Base-by-base conservation (phyloP, 2,113 vertebrate species). In the Brienomyrus longianalis region DNA sequence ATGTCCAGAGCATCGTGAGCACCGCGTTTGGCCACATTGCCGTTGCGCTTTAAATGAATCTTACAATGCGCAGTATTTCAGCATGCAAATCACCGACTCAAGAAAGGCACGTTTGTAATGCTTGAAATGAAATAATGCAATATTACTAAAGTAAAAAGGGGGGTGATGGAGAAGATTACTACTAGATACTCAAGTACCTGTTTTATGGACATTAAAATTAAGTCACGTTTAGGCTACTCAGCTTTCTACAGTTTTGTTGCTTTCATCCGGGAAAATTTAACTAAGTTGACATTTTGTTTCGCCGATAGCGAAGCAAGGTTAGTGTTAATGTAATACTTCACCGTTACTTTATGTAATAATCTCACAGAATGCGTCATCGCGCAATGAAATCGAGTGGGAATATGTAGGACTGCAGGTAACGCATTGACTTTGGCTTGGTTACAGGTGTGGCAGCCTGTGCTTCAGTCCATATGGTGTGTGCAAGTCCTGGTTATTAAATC, bases 331-430 rank as follows among this genome's bases (percentile, higher is more conserved):
- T 80, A 80, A 80, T 43, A 19, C 31, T 43, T 47, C 21, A 11
- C 39, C 21, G 94, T 93, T 94, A 92, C 93, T 93, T 93, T 94
- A 93, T 94, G 92, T 95, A 94, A 94, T 93, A 93, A 94, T 94
- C 94, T 93, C 92, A 93, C 83, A 84, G 83, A 91, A 91, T 94
- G 93, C 93, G 83, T 84, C 93, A 92, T 92, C 91, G 91, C 48
- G 83, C 94, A 92, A 94, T 93, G 88, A 93, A 92, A 94, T 93
- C 88, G 91, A 88, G 93, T 21, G 21, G 17, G 35, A 45, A 23
- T 45, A 19, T 70, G 10, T n/a, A 43, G 86, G 19, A 35, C 52
- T 54, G 39, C 56, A 47, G 87, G 56, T 27, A 62, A 59, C 54
- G 39, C 48, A 47, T 47, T 10, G 87, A 66, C 39, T 88, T 88